phyloP scores from a whole-genome alignment of 2,113 vertebrate genomes.

The Rhinolophus ferrumequinum region DNA sequence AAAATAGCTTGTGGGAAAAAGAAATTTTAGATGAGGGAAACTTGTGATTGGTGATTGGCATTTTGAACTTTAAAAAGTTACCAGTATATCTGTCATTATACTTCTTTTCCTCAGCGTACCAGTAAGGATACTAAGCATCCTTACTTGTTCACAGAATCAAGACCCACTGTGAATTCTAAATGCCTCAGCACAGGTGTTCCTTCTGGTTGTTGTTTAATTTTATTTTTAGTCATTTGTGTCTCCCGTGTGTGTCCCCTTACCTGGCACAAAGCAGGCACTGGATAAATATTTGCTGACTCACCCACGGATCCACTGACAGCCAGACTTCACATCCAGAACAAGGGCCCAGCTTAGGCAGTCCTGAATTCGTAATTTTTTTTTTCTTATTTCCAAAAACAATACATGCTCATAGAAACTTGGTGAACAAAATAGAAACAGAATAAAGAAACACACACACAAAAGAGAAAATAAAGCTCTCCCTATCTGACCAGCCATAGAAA shows the following conservation, averaged over 20 bases:
- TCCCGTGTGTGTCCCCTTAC: background rate
- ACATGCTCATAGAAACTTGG: background rate
- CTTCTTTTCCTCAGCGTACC: background rate
- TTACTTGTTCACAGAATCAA: background rate
- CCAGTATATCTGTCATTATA: background rate
- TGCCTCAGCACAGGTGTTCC: background rate
- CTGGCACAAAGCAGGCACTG: constrained; percentile 37
- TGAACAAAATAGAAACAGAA: background rate
- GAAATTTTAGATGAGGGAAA: background rate
- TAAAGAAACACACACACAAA: background rate
- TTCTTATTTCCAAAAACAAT: constrained; percentile 53
- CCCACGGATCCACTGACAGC: background rate
- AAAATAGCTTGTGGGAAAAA: background rate
- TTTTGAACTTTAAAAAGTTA: constrained; percentile 1
- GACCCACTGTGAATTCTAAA: background rate
- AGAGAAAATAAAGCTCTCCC: background rate
- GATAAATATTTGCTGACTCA: constrained; percentile 61
- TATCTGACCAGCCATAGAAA: background rate
- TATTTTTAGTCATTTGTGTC: constrained; percentile 7
- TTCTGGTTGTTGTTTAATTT: background rate
- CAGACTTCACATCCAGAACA: background rate
- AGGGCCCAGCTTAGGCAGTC: background rate
- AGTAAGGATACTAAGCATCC: background rate
- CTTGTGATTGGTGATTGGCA: background rate
- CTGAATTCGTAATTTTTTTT: constrained; percentile 58